Conservation (phyloP, 2,888 invertebrate species). For the Chouioia cunea region DNA sequence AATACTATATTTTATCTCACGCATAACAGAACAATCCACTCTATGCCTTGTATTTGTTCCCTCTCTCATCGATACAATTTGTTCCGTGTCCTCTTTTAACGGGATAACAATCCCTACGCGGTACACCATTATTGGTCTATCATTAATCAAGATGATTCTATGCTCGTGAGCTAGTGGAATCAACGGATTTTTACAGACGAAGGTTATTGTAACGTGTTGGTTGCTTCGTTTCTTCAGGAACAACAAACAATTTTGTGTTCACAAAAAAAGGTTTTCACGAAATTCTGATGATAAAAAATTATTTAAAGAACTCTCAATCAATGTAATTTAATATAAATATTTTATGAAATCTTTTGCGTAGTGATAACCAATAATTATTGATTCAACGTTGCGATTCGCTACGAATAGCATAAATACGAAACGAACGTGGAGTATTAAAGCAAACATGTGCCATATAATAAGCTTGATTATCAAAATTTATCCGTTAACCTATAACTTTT, state of each 20-base stretch:
- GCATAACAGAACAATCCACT: conserved; percentile 28
- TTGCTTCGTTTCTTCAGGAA: neutral
- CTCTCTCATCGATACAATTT: conserved; percentile 26
- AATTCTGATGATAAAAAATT: too few relatives aligned
- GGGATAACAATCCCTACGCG: conserved; percentile 34
- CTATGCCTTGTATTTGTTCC: too few relatives aligned
- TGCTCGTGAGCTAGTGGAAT: conserved; percentile 5
- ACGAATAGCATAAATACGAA: too few relatives aligned
- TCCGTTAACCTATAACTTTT: conserved; percentile 30
- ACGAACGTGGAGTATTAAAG: too few relatives aligned
- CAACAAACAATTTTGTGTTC: too few relatives aligned
- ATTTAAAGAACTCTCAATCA: too few relatives aligned
- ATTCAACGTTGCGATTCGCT: too few relatives aligned
- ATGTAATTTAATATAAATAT: too few relatives aligned
- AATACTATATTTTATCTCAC: conserved; percentile 41
- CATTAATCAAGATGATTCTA: conserved; percentile 37
- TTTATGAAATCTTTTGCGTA: too few relatives aligned
- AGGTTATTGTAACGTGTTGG: conserved; percentile 24
- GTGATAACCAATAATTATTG: too few relatives aligned
- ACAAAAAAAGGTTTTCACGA: too few relatives aligned
- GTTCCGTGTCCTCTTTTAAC: conserved; percentile 31
- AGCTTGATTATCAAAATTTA: conserved; percentile 37
- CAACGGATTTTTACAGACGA: conserved; percentile 33
- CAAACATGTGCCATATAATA: too few relatives aligned
- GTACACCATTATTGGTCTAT: conserved; percentile 6